Evolutionary conservation across 2,888 invertebrate genomes (phyloP).

Genomic region (Hemithea aestivaria): DNA sequence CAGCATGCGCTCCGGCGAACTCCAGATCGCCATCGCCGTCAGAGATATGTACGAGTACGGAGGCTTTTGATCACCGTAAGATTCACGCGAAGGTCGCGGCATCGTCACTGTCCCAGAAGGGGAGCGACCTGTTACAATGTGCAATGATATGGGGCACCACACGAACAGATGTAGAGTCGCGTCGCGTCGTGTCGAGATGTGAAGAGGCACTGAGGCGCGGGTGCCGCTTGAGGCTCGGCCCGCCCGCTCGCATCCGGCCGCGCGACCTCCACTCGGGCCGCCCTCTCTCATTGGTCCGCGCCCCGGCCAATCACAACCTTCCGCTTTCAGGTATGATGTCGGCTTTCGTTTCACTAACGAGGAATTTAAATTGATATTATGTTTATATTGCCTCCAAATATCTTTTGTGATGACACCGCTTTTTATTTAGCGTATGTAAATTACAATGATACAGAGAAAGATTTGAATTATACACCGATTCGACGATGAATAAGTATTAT

Average conservation of each 20-base stretch:
- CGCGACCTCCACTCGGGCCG: conserved; percentile 10
- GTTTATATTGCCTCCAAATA: conserved; percentile 79
- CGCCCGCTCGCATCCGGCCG: conserved; percentile 40
- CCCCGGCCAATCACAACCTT: conserved; percentile 46
- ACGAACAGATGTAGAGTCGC: conserved; percentile 46
- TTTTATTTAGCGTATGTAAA: conserved; percentile 79
- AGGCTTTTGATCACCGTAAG: conserved; percentile 98
- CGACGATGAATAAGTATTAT: conserved; percentile 66
- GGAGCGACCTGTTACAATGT: too few relatives aligned
- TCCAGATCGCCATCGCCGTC: conserved; percentile 99
- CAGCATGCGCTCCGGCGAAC: conserved; percentile 97
- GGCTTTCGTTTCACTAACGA: conserved; percentile 79
- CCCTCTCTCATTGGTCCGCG: conserved; percentile 46
- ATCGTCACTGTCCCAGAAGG: conserved; percentile 72
- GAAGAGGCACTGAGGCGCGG: conserved; percentile 71
- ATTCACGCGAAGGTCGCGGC: conserved; percentile 98
- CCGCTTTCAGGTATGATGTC: conserved; percentile 74
- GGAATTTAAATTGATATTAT: conserved; percentile 80
- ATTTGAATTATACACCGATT: conserved; percentile 74
- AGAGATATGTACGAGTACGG: conserved; percentile 99
- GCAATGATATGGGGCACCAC: conserved; percentile 39
- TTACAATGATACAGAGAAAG: conserved; percentile 74
- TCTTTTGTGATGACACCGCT: conserved; percentile 80
- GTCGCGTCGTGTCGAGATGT: conserved; percentile 66
- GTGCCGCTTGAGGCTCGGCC: conserved; percentile 32